Evolutionary conservation across 2,113 vertebrate species (phyloP).

Genomic region (Antennarius striatus): DNA sequence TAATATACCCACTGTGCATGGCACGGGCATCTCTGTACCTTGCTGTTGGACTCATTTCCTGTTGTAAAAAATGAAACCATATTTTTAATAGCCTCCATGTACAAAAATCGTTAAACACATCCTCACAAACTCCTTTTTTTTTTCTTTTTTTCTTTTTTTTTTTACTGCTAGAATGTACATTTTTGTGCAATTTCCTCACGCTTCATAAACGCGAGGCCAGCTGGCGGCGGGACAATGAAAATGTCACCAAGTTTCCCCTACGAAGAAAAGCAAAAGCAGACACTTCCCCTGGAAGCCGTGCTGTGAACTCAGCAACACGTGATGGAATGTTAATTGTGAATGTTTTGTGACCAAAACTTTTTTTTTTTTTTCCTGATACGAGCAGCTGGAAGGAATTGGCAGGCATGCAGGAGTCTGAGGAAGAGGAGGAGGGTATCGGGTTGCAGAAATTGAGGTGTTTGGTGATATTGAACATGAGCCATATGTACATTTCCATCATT

Average conservation of each 20-base stretch:
- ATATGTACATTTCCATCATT: too few species aligned
- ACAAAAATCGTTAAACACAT: slow-evolving; percentile 25
- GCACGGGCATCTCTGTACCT: slow-evolving; percentile 2
- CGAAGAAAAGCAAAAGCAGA: slow-evolving; percentile 44
- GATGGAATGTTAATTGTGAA: slow-evolving; percentile 33
- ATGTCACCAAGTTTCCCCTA: slow-evolving; percentile 30
- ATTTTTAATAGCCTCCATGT: background rate
- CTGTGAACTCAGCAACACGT: background rate
- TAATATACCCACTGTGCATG: slow-evolving; percentile 44
- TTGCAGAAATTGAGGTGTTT: slow-evolving; percentile 12
- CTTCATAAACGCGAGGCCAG: slow-evolving; percentile 29
- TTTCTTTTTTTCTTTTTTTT: background rate
- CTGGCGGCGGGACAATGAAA: slow-evolving; percentile 48
- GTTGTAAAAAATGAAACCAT: slow-evolving; percentile 19
- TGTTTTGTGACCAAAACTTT: slow-evolving; percentile 3
- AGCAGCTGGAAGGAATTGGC: background rate
- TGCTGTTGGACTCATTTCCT: slow-evolving; percentile 41
- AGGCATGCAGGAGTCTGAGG: slow-evolving; percentile 28
- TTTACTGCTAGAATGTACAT: slow-evolving; percentile 36
- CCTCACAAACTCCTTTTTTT: background rate
- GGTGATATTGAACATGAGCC: too few species aligned
- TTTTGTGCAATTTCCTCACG: slow-evolving; percentile 47
- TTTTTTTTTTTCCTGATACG: slow-evolving; percentile 11
- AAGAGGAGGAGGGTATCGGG: slow-evolving; percentile 1
- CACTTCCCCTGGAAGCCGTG: slow-evolving; percentile 14